These are phyloP conservation scores for Champsocephalus gunnari DNA, from an alignment of 2,797 vertebrate species.

Conservation along the genomic window DNA sequence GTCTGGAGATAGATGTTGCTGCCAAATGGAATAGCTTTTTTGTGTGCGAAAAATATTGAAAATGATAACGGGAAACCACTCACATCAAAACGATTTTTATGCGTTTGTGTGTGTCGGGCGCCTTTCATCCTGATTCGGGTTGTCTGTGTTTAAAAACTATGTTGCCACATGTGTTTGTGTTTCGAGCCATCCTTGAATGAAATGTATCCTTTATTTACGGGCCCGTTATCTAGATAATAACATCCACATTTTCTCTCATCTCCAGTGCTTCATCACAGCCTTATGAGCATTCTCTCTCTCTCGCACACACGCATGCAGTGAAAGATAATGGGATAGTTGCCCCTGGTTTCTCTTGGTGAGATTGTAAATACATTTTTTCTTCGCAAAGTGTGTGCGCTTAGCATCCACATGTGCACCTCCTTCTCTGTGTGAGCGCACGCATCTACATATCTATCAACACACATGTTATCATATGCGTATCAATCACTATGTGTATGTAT, in stretches of 20 bases:
- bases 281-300: slow-evolving; percentile 55
- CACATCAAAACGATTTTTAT: slow-evolving; percentile 36
- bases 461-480: slow-evolving; percentile 33
- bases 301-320: slow-evolving; percentile 12
- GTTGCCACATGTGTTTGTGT: background rate
- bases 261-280: slow-evolving; percentile 71
- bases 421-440: background rate
- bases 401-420: slow-evolving; percentile 8
- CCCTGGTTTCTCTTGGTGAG: slow-evolving; percentile 68
- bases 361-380: slow-evolving; percentile 66
- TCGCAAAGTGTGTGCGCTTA: slow-evolving; percentile 32
- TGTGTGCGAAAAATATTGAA: slow-evolving; percentile 24
- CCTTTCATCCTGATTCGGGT: slow-evolving; percentile 36
- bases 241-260: slow-evolving; percentile 77
- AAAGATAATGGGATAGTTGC: slow-evolving; percentile 70
- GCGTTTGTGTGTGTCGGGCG: slow-evolving; percentile 30
- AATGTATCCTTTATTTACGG: slow-evolving; percentile 80
- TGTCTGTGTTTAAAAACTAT: slow-evolving; percentile 40
- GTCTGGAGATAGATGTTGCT: slow-evolving; percentile 42
- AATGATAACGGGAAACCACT: slow-evolving; percentile 14
- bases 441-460: slow-evolving; percentile 39
- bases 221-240: slow-evolving; percentile 81
- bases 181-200: slow-evolving; percentile 67
- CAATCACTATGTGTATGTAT: slow-evolving; percentile 21
- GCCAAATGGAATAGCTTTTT: slow-evolving; percentile 38